Base-by-base conservation (phyloP, 2,113 vertebrate species). In the Recurvirostra avosetta region DNA sequence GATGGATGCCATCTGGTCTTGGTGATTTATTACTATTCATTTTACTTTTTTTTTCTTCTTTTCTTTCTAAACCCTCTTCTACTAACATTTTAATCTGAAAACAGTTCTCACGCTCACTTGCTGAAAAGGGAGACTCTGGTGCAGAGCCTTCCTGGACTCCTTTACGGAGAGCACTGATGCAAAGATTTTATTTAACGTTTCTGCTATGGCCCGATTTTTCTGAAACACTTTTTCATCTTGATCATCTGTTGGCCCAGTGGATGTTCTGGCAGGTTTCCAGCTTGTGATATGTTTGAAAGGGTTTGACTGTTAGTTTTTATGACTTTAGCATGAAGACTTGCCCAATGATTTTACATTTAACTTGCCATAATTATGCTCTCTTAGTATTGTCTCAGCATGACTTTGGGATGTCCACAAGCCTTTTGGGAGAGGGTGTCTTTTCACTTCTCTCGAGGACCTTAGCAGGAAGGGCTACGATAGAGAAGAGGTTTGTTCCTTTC, bases 1-100 rank as follows among this genome's bases (percentile, higher is more conserved):
- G 94, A 91, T 82, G 78, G 77, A 68, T 94, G 87, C 94, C 96
- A 92, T 95, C 94, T 97, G 92, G 77, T 96, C 93, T 82, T 86
- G 58, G 67, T 95, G 93, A 96, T 96, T 95, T 96, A 97, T 97
- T 90, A 76, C 96, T 92, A 78, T 95, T 95, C 84, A 95, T 94
- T 96, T 94, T 72, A 91, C 73, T 89, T 59, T 25, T 50, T 58
- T 72, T 49, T 71, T 34, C 67, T 79, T 77, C 71, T 40, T 66
- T 72, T 52, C 72, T 82, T 92, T 71, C 38, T 79, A 52, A 79
- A 78, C n/a, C 21, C 22, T 82, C 34, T 82, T 90, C 66, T 65
- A 41, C 53, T 85, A 3, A 2, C 30, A 43, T 62, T 92, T 81
- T 6, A 71, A 47, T 81, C 40, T 75, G 87, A 85, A 96, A 73